Evolutionary conservation across 2,888 invertebrate species (phyloP).

Genomic region (Meteorus colon): DNA sequence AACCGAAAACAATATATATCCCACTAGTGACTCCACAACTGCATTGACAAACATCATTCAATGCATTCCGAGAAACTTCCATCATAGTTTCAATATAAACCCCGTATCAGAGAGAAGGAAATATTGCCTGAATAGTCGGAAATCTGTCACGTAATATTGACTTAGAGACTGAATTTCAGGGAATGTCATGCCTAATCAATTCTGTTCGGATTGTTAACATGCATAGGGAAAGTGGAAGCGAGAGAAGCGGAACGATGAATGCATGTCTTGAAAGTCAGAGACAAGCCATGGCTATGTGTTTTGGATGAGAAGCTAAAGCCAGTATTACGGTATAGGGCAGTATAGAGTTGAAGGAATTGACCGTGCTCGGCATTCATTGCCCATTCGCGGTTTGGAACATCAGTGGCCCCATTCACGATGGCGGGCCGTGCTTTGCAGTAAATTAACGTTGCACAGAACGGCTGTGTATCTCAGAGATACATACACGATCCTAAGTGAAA

Average conservation of each 20-base stretch:
- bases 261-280: constrained; percentile 17
- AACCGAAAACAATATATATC: background rate
- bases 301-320: background rate
- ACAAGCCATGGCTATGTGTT: background rate
- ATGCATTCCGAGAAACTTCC: background rate
- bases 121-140: background rate
- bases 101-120: background rate
- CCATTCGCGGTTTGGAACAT: constrained; percentile 53
- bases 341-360: constrained; percentile 20
- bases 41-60: background rate
- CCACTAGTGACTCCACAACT: background rate
- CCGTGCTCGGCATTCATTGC: constrained; percentile 52
- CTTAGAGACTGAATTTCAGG: background rate
- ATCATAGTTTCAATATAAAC: background rate
- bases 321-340: background rate
- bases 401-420: constrained; percentile 47
- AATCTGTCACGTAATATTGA: background rate
- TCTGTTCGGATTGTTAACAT: background rate
- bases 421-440: constrained; percentile 52
- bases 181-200: constrained; percentile 12
- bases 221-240: background rate
- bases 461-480: constrained; percentile 30
- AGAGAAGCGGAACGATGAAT: background rate
- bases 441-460: constrained; percentile 54
- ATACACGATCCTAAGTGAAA: constrained; percentile 46